phyloP scores from a whole-genome alignment of 2,797 vertebrate species.

The Phataginus tricuspis region DNA sequence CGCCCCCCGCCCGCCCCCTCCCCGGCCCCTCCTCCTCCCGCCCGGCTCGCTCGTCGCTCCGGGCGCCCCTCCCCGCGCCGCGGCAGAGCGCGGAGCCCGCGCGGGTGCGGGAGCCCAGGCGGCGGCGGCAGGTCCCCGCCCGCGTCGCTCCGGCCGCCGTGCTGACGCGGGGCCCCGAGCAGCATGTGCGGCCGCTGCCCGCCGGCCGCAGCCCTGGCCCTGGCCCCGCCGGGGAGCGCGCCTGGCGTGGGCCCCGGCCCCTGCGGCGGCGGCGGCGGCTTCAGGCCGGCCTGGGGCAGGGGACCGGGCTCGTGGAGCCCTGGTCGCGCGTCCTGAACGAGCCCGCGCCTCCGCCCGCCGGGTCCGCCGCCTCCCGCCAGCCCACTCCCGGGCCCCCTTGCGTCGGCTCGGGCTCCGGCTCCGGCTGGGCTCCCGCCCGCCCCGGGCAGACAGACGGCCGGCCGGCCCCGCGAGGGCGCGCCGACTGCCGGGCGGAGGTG shows the following conservation, averaged over 20 bases:
- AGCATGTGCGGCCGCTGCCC: slow-evolving; percentile 78
- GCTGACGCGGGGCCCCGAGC: slow-evolving; percentile 71
- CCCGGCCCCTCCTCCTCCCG: slow-evolving; percentile 48
- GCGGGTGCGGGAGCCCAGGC: slow-evolving; percentile 53
- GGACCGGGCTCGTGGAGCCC: background rate
- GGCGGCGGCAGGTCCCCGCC: slow-evolving; percentile 47
- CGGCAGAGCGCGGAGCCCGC: slow-evolving; percentile 71
- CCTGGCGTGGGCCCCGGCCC: slow-evolving; percentile 68
- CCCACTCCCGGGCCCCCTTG: background rate
- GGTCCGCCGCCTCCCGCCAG: slow-evolving; percentile 48
- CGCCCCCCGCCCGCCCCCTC: slow-evolving; percentile 48
- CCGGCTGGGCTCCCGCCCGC: background rate
- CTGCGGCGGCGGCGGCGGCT: slow-evolving; percentile 68
- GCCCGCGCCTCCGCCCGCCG: slow-evolving; percentile 39
- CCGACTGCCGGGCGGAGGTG: slow-evolving; percentile 64
- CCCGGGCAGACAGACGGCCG: background rate
- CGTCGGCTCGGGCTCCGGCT: background rate
- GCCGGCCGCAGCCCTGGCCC: slow-evolving; percentile 56
- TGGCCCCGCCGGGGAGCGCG: slow-evolving; percentile 67
- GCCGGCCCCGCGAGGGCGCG: slow-evolving; percentile 63
- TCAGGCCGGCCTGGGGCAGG: slow-evolving; percentile 42
- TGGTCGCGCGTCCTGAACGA: slow-evolving; percentile 1
- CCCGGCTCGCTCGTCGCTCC: slow-evolving; percentile 24
- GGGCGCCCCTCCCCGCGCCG: slow-evolving; percentile 69
- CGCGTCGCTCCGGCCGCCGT: slow-evolving; percentile 68